phyloP scores from a whole-genome alignment of 2,888 invertebrate genomes.

The Blera fallax region DNA sequence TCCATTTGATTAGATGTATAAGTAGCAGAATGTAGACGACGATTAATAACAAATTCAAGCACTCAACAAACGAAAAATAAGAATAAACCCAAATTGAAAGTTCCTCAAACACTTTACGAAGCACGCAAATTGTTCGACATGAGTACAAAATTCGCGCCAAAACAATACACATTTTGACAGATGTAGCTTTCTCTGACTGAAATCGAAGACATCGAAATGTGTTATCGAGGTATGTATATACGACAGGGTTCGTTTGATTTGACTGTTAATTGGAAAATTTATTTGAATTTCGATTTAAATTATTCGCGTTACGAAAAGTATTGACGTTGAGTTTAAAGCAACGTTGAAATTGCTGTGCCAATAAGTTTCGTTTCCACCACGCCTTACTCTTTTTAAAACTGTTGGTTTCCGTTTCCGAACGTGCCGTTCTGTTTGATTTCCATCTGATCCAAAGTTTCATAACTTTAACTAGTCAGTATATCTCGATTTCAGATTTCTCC shows the following conservation, averaged over 20 bases:
- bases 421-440: no score
- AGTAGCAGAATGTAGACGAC: neutral
- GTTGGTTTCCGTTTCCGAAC: no score
- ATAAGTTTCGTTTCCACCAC: no score
- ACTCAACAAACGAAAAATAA: neutral
- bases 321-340: no score
- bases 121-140: neutral
- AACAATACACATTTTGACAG: slow-evolving; percentile 53
- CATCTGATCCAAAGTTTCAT: no score
- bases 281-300: neutral
- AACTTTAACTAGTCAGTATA: no score
- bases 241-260: neutral
- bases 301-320: neutral
- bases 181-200: neutral
- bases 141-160: slow-evolving; percentile 55
- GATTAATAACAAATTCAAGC: neutral
- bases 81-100: neutral
- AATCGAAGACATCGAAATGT: neutral
- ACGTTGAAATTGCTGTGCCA: no score
- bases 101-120: neutral
- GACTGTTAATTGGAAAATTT: neutral
- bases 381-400: no score
- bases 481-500: no score
- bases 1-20: slow-evolving; percentile 86
- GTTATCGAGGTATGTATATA: slow-evolving; percentile 38